Base-by-base conservation (phyloP, 2,797 vertebrate genomes). In the Tadarida brasiliensis region DNA sequence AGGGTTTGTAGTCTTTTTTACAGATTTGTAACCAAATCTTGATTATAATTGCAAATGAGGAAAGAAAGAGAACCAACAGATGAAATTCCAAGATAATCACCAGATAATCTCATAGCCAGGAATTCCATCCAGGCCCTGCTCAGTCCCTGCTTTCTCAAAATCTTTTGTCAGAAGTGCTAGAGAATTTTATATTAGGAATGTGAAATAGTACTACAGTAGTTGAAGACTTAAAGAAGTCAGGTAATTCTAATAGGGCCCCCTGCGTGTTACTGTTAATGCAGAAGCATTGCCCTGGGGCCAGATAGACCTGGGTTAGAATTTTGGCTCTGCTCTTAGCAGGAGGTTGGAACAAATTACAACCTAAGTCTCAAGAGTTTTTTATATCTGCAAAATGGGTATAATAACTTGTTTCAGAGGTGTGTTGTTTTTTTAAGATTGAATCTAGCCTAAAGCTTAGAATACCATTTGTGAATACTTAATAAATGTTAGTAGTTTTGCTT, bases 1-100 rank as follows among this genome's bases (percentile, higher is more conserved):
- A 96, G 47, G 87, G 74, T 88, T 84, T 96, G 30, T 93, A 82
- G 8, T 78, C 15, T 35, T 68, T 88, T 90, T 63, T 77, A 73
- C 22, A 90, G 51, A 92, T 96, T 87, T 91, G 24, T 95, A 51
- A 86, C 6, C 70, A 94, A 70, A 30, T 81, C 35, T 94, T 95
- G 26, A 54, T 73, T 91, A 10, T 82, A 78, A 47, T 90, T 89
- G 47, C 71, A 89, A 84, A 68, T 87, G 63, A 83, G 33, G 85
- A 93, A 76, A 89, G 44, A 65, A 49, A 28, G 67, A 65, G 5
- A 6, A 56, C 9, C 33, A n/a, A 49, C 15, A 24, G n/a, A 74
- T 80, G 74, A 80, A 80, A 93, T 94, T 70, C 56, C 11, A 22
- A 65, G 87, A 33, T 47, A 63, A 51, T 74, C 8, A 1, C 59